A percentile compares a stretch with the other conserved stretches of the same genome.
Conservation (phyloP, 2,888 invertebrate species). For the Ochropacha duplaris region DNA sequence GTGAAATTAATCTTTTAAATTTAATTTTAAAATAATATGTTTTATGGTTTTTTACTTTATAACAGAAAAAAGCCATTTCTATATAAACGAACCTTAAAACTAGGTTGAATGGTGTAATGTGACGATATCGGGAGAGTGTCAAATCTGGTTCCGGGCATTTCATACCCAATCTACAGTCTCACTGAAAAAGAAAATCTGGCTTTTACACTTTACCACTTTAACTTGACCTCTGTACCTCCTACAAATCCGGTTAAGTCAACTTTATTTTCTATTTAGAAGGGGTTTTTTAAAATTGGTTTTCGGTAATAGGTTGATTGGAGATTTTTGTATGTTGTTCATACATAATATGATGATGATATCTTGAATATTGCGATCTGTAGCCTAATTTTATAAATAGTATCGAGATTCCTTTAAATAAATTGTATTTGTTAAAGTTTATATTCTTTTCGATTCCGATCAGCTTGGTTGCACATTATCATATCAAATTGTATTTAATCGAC, state of each 20-base stretch:
- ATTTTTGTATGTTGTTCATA: not conserved
- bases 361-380: too few relatives aligned
- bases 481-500: too few relatives aligned
- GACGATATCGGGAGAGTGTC: conserved; percentile 64
- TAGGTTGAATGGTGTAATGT: conserved; percentile 54
- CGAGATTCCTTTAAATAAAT: too few relatives aligned
- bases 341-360: not conserved
- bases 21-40: too few relatives aligned
- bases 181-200: conserved; percentile 58
- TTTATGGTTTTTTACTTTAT: not conserved
- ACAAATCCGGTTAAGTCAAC: conserved; percentile 1
- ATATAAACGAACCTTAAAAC: conserved; percentile 37
- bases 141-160: conserved; percentile 67
- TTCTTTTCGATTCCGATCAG: too few relatives aligned
- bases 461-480: too few relatives aligned
- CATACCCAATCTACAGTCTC: conserved; percentile 61
- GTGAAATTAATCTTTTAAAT: too few relatives aligned
- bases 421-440: too few relatives aligned
- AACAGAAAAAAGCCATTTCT: conserved; percentile 30
- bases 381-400: too few relatives aligned
- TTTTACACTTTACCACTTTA: conserved; percentile 37
- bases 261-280: not conserved
- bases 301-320: not conserved
- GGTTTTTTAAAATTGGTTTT: not conserved
- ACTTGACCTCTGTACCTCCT: conserved; percentile 27